Base-by-base conservation (phyloP, 2,113 vertebrate genomes). In the Ophiodon elongatus region DNA sequence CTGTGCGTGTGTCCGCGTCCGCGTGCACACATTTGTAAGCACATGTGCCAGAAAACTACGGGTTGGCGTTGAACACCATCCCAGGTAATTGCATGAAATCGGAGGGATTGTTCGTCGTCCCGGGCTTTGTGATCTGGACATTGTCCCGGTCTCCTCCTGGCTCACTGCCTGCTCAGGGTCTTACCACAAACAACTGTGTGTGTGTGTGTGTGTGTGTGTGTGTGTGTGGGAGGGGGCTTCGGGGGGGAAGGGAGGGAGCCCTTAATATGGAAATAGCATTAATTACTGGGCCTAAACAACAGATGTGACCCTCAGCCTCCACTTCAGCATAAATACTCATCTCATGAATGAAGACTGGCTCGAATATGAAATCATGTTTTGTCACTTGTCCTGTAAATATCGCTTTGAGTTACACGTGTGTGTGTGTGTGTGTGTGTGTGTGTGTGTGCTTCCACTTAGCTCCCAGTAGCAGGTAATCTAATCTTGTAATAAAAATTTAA, bases 261-360 rank as follows among this genome's bases (percentile, higher is more conserved):
- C 80, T 83, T 84, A 88, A 92, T 93, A 93, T 92, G 92, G 92
- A 93, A 93, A 93, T 89, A 54, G 74, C 73, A 84, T 91, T 92
- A 91, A 94, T 95, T 93, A 93, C 88, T 15, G 62, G 11, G 50
- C 80, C 80, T 80, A 87, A 82, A 84, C 82, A 89, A 78, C 94
- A 94, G 93, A 94, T 93, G 91, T 92, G 92, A 86, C 92, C 90
- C 89, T 91, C 85, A 76, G 76, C 60, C 71, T 78, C 74, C 78
- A 11, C 60, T 76, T 45, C 75, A 19, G 76, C 76, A 64, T 80
- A 83, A 90, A 89, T 79, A 88, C 85, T 85, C 79, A 62, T 88
- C 76, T 82, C 31, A 63, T 85, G 80, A 74, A 79, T 19, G 57
- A 57, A 67, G 69, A 57, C 47, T 2, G 72, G 37, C 41, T 57